phyloP scores from a whole-genome alignment of 2,797 vertebrate genomes.

The Kryptolebias ocellatus region DNA sequence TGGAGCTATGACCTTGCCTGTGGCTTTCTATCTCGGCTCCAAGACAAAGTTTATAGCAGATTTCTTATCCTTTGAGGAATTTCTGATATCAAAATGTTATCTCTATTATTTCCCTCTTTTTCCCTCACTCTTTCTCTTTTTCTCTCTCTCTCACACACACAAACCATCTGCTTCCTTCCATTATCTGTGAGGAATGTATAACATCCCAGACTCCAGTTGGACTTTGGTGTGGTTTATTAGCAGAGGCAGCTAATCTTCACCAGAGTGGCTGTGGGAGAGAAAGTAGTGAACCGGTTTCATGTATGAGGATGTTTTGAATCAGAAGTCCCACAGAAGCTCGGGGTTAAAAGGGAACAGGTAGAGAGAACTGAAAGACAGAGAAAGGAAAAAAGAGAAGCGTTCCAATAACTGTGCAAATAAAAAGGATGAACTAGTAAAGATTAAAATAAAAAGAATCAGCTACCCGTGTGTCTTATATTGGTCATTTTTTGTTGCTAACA shows the following conservation, averaged over 20 bases:
- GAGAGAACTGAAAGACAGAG: constrained; percentile 6
- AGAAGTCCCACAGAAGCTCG: neutral
- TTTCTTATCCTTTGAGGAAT: constrained; percentile 39
- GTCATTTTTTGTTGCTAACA: too few species aligned
- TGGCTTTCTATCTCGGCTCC: constrained; percentile 11
- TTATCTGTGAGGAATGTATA: constrained; percentile 55
- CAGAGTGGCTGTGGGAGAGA: too few species aligned
- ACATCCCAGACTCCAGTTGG: constrained; percentile 24
- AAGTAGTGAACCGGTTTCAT: neutral
- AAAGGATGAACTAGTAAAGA: neutral
- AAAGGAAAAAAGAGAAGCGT: neutral
- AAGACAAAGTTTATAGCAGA: constrained; percentile 28
- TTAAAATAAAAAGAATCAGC: too few species aligned
- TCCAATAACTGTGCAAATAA: neutral
- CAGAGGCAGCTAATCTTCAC: neutral
- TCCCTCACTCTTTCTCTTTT: neutral
- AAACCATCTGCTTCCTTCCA: constrained; percentile 27
- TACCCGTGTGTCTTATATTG: too few species aligned
- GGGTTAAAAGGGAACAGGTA: neutral
- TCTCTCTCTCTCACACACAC: constrained; percentile 2
- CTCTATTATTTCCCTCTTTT: neutral
- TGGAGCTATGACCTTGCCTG: constrained; percentile 21
- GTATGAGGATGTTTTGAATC: neutral
- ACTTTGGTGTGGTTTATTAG: constrained; percentile 31
- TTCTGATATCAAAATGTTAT: constrained; percentile 14